These are phyloP conservation scores for Drosophila santomea DNA, from an alignment of 1,140 invertebrate genomes.

Conservation along the genomic window DNA sequence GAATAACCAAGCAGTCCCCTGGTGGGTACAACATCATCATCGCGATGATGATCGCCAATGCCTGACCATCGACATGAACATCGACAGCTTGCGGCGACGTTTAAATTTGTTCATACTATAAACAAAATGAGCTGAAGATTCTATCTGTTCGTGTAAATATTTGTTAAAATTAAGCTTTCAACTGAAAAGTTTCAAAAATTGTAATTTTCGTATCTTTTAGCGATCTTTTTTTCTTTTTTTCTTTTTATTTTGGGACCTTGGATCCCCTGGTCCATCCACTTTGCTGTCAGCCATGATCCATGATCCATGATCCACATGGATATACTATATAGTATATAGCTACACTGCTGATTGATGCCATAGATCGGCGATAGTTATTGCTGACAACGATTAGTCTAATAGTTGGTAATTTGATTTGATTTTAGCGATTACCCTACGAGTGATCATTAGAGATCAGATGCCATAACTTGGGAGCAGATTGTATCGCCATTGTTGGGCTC, in stretches of 20 bases:
- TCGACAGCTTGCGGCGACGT: slow-evolving; percentile 71
- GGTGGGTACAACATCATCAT: slow-evolving; percentile 28
- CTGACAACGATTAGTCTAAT: slow-evolving; percentile 54
- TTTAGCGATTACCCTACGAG: slow-evolving; percentile 41
- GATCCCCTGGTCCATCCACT: not conserved
- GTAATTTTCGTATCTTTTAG: slow-evolving; percentile 9
- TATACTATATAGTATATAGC: not conserved
- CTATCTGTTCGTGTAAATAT: slow-evolving; percentile 78
- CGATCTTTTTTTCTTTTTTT: not conserved
- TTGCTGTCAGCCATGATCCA: slow-evolving; percentile 9
- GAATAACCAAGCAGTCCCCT: not conserved
- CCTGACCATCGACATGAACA: slow-evolving; percentile 66
- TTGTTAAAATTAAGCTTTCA: slow-evolving; percentile 81
- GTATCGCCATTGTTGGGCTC: slow-evolving; percentile 9
- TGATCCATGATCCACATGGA: slow-evolving; percentile 18
- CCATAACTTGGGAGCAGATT: slow-evolving; percentile 23
- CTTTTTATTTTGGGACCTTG: no score
- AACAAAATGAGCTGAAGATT: slow-evolving; percentile 75
- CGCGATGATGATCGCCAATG: slow-evolving; percentile 59
- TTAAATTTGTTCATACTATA: slow-evolving; percentile 77
- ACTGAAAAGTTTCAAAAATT: slow-evolving; percentile 68
- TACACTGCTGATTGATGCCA: slow-evolving; percentile 17
- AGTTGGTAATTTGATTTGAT: slow-evolving; percentile 49
- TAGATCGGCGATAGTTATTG: slow-evolving; percentile 20
- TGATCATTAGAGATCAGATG: slow-evolving; percentile 46